A percentile compares a stretch with the other conserved stretches of the same genome.
Evolutionary conservation across 2,113 vertebrate genomes (phyloP).

Genomic region (Anhinga rufa): DNA sequence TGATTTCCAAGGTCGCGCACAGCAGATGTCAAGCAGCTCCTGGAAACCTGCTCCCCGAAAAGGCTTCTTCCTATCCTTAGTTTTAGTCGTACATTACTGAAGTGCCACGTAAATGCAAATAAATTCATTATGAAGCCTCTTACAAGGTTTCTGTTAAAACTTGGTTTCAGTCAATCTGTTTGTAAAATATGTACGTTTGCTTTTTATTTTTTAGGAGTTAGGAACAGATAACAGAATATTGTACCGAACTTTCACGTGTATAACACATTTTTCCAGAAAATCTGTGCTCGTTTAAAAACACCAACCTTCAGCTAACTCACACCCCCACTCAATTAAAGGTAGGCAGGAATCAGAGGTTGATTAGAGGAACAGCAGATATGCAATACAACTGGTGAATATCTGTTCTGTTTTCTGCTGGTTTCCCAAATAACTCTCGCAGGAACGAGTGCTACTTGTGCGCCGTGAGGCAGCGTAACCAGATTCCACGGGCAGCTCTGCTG

Average conservation of each 20-base stretch:
- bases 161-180: not conserved
- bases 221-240: not conserved
- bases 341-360: not conserved
- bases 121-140: not conserved
- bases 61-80: not conserved
- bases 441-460: not conserved
- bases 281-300: not conserved
- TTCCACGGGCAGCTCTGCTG: not conserved
- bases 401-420: not conserved
- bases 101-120: not conserved
- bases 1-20: constrained; percentile 45
- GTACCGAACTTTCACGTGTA: not conserved
- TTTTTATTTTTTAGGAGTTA: not conserved
- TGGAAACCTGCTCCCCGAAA: rapidly evolving
- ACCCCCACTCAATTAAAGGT: not conserved
- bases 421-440: not conserved
- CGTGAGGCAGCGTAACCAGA: rapidly evolving
- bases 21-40: rapidly evolving
- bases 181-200: not conserved
- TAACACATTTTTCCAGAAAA: not conserved
- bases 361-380: no score
- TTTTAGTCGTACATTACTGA: not conserved
- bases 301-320: not conserved
- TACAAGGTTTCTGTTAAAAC: not conserved
- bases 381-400: no score